Percentiles rank a stretch among this genome's conserved stretches.
phyloP scores from a whole-genome alignment of 37 sponge, comb jelly and placozoan genomes.

The Axinella damicornis region DNA sequence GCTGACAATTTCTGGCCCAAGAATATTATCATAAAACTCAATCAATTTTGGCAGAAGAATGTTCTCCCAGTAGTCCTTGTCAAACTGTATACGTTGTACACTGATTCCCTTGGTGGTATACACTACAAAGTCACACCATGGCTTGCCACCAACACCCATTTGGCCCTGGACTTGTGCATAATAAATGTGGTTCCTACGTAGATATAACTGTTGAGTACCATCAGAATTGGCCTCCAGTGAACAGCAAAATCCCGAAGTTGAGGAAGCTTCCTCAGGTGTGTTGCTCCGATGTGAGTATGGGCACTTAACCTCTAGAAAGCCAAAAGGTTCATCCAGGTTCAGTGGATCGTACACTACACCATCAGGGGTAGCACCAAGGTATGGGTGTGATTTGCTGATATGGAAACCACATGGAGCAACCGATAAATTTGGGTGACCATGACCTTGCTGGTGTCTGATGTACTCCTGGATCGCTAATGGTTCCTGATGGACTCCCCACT shows the following conservation, averaged over 20 bases:
- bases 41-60: constrained; percentile 30
- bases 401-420: too few species aligned
- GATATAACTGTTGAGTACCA: constrained; percentile 4
- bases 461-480: too few species aligned
- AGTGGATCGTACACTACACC: constrained; percentile 48
- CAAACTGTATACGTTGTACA: constrained; percentile 38
- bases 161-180: constrained; percentile 51
- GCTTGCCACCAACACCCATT: constrained; percentile 32
- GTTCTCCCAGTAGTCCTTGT: constrained; percentile 17
- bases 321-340: constrained; percentile 32
- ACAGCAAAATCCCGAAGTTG: constrained; percentile 19
- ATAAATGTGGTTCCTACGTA: constrained; percentile 11
- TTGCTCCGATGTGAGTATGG: constrained; percentile 7
- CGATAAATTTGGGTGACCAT: too few species aligned
- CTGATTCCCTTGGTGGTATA: constrained; percentile 33
- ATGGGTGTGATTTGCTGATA: too few species aligned
- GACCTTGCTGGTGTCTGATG: too few species aligned
- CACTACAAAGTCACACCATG: too few species aligned
- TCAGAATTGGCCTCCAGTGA: background rate
- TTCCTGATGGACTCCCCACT: too few species aligned
- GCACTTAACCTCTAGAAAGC: constrained; percentile 50
- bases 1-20: constrained; percentile 52
- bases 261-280: constrained; percentile 32
- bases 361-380: constrained; percentile 63
- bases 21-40: constrained; percentile 48